phyloP scores from a whole-genome alignment of 2,797 vertebrate species.

The Podarcis siculus region DNA sequence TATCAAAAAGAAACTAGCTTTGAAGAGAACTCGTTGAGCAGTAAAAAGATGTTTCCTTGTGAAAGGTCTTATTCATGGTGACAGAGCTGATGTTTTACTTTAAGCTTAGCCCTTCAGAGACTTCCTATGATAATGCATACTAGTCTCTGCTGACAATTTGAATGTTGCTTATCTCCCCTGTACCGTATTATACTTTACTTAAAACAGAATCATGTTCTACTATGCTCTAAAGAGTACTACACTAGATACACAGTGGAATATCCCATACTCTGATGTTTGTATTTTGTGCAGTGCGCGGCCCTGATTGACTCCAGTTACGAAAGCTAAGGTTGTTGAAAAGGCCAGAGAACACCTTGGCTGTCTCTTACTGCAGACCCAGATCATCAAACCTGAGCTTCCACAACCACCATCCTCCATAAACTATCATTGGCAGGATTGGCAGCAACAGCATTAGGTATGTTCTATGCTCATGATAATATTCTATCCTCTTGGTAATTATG shows the following conservation, averaged over 20 bases:
- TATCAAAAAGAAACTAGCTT: constrained; percentile 66
- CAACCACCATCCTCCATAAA: too few relatives aligned
- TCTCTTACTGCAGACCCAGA: too few relatives aligned
- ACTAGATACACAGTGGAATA: not conserved
- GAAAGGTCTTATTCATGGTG: constrained; percentile 45
- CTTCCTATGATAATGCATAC: not conserved
- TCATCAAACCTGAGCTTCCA: too few relatives aligned
- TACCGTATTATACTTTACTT: not conserved
- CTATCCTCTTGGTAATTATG: too few relatives aligned
- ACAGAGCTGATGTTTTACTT: constrained; percentile 57
- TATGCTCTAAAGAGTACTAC: not conserved
- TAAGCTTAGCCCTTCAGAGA: constrained; percentile 21
- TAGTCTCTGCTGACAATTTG: not conserved
- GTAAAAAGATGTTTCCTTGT: constrained; percentile 60
- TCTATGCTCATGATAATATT: too few relatives aligned
- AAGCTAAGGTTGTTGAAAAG: too few relatives aligned
- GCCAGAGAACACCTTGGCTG: too few relatives aligned
- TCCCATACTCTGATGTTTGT: not conserved
- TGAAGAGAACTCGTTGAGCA: constrained; percentile 48
- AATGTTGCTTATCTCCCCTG: not conserved
- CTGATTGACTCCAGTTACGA: too few relatives aligned
- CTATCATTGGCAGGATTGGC: too few relatives aligned
- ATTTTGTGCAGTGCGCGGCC: not conserved
- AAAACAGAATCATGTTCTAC: not conserved
- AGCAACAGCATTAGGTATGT: too few relatives aligned